A percentile compares a stretch with the other conserved stretches of the same genome.
These are phyloP conservation scores for Zosterops japonicus DNA, from an alignment of 2,113 vertebrate genomes.

Conservation along the genomic window DNA sequence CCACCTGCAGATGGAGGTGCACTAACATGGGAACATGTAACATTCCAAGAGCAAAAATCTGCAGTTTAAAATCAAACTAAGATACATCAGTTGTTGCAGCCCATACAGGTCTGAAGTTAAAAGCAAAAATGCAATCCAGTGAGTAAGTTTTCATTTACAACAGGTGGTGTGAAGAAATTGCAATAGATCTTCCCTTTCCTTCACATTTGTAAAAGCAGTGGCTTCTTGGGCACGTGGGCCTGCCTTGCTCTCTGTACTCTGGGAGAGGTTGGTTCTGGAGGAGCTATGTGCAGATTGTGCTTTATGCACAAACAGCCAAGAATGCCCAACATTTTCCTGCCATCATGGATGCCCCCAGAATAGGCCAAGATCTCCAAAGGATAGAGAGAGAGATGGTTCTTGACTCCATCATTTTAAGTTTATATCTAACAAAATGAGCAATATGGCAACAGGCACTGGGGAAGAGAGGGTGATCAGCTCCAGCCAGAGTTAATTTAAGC, in stretches of 20 bases:
- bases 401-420: neutral
- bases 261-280: neutral
- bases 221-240: fast-evolving
- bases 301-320: neutral
- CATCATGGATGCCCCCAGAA: neutral
- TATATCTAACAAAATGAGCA: neutral
- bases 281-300: fast-evolving
- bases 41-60: neutral
- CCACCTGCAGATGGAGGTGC: neutral
- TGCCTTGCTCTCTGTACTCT: neutral
- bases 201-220: neutral
- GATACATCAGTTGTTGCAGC: neutral
- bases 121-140: neutral
- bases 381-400: neutral
- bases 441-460: fast-evolving
- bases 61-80: neutral
- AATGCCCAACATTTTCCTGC: neutral
- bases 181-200: neutral
- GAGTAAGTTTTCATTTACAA: neutral
- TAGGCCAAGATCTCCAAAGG: neutral
- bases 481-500: neutral
- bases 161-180: neutral
- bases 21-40: neutral
- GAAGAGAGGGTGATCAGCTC: neutral
- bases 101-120: neutral